Base-by-base conservation (phyloP, 2,797 vertebrate genomes). In the Lepidocolaptes lacrymiger region DNA sequence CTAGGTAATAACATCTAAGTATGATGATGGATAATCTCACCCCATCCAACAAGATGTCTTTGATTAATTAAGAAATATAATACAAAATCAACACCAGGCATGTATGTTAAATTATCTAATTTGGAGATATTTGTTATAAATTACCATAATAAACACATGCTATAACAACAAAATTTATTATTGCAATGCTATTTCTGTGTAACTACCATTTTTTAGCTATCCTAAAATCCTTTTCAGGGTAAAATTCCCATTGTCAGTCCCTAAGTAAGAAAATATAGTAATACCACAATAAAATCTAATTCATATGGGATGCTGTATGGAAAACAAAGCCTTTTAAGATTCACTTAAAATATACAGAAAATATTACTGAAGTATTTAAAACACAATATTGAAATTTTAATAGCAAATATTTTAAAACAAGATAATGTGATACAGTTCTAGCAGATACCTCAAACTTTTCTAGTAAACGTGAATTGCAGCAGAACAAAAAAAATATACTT, bases 1-100 rank as follows among this genome's bases (percentile, higher is more conserved):
- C 56, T 59, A 72, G 22, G 44, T 86, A 77, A 51, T 83, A 90
- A 58, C 30, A 92, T 37, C 16, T 32, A 78, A 83, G 48, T 46
- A 67, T 77, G 87, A 77, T 22, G 77, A 93, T 27, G 73, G 73
- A 68, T 68, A 86, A 72, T 89, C 41, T 78, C 76, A 86, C 16
- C 11, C 10, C 32, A 63, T 85, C 36, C 14, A 2, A 72, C 27
- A 86, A 74, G 36, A 52, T 51, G 43, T 30, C 39, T 72, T 80
- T 88, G 79, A 91, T 94, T 89, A 95, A 95, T 84, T 89, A 95
- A 54, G 41, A 49, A 88, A 64, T 24, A 74, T 74, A 96, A 88
- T 37, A 91, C 58, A 78, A 85, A 66, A 93, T 62, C 77, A 91
- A 81, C 18, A 67, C 24, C 69, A 95, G 37, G 49, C 63, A 81